Evolutionary conservation across 2,888 invertebrate species (phyloP), one percentile per base, ranked within the genome.

Genomic region (Reticulitermes lucifugus): DNA sequence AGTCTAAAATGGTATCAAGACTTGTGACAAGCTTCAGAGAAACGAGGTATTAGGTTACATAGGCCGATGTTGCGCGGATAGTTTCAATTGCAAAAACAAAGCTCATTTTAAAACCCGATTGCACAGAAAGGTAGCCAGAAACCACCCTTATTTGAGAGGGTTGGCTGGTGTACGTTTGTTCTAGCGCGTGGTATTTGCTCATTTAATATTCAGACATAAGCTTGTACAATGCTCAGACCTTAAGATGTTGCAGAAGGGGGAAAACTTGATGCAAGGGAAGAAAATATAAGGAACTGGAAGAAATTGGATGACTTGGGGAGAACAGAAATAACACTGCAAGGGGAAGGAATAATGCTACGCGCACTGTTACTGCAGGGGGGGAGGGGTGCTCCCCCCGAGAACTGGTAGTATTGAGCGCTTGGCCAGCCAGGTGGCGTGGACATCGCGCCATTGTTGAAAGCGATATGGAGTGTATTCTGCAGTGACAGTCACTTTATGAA

Each of bases 231-330:
- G 70, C 25, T 22, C 35, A 21, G 73, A 18, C 35, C 41, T 41
- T 73, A 73, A 73, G 71, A 73, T 73, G 71, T 25, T 46, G 46
- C 46, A 46, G 12, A 46, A 46, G 46, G 46, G 55, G 55, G 55
- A 18, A 4, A 55, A 55, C 55, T 5, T 55, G 55, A 55, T 70
- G 41, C 73, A 46, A 60, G 85, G 71, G 83, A 79, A 83, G 83
- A 59, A 77, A 79, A 85, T 79, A 79, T 70, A 83, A 85, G 79
- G 83, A 83, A 83, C 83, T 59, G 79, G 85, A 85, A 85, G 85
- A 85, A 85, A 85, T 85, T 85, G 85, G 85, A 85, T 85, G 85
- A 83, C 83, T 85, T 79, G 60, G 83, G 65, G 75, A 71, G 79
- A 65, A 83, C 29, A 43, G 75, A 43, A 85, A 51, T 60, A 51